phyloP scores from a whole-genome alignment of 2,113 vertebrate species.

The Panthera tigris region DNA sequence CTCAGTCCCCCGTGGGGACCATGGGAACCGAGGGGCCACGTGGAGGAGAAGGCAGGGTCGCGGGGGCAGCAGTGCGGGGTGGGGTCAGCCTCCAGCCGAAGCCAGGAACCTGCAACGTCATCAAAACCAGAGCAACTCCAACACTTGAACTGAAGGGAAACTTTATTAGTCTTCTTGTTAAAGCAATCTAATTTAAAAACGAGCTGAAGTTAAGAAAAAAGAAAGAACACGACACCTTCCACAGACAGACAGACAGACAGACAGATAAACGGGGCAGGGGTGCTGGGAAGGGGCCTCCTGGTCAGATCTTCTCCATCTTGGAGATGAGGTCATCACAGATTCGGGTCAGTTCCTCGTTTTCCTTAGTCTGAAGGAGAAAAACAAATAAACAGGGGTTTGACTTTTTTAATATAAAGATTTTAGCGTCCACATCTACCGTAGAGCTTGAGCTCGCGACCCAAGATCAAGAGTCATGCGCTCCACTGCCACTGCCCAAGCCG shows the following conservation, averaged over 20 bases:
- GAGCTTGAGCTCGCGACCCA: not conserved
- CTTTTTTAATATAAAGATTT: too few relatives aligned
- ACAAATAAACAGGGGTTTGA: too few relatives aligned
- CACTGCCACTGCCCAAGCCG: not conserved
- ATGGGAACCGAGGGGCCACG: not conserved
- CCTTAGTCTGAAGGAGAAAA: conserved; percentile 48
- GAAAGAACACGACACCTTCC: not conserved
- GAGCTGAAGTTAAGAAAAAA: not conserved
- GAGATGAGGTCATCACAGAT: conserved; percentile 76
- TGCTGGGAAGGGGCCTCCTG: fast-evolving
- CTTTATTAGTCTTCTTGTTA: conserved; percentile 54
- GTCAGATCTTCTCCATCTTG: conserved; percentile 73
- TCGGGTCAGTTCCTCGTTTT: conserved; percentile 62
- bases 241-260: not conserved
- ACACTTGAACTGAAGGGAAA: not conserved
- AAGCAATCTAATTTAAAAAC: conserved; percentile 6
- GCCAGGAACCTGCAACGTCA: not conserved
- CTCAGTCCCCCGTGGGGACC: too few relatives aligned
- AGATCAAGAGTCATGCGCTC: not conserved
- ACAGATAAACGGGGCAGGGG: fast-evolving
- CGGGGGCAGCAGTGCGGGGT: fast-evolving
- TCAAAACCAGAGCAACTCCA: not conserved
- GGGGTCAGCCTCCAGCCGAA: not conserved
- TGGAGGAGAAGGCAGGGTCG: not conserved
- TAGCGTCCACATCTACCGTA: fast-evolving